Evolutionary conservation across 2,113 vertebrate genomes (phyloP), one percentile per base, ranked within the genome.

Genomic region (Apaloderma vittatum): DNA sequence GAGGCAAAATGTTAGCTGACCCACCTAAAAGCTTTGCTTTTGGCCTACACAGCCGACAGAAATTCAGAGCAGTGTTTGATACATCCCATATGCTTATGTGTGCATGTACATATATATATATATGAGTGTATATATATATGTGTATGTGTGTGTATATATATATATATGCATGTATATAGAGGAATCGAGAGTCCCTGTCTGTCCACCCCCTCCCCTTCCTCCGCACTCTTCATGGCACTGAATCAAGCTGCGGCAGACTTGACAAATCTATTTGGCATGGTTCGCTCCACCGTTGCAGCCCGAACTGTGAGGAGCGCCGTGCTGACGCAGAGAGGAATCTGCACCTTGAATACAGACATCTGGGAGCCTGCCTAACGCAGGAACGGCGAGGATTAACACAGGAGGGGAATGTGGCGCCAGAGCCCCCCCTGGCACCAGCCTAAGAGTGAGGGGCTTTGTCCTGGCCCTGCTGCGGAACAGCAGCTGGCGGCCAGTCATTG

Each of bases 181-280:
- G 54, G 68, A 88, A 78, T 75, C 89, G 78, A 93, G 73, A 78
- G 88, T 37, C 86, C 73, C 93, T 90, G 76, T 70, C 48, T 70
- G 82, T 78, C 78, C 49, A 94, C 95, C 95, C 79, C 71, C 51
- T 80, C 71, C 49, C 49, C 88, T 95, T 70, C 51, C 94, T 97
- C 94, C 90, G 76, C 29, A 19, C 77, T 85, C 82, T 90, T 96
- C 80, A 77, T 98, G 98, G 97, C 97, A 98, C 90, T 95, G 94
- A 97, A 93, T 98, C 97, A 98, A 97, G 94, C 97, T 98, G 98
- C 90, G 88, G 97, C 97, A 98, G 97, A 97, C 97, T 96, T 98
- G 98, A 98, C 91, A 97, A 97, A 98, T 98, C 97, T 98, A 92
- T 98, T 97, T 98, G 98, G 97, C 98, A 97, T 8, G 78, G 95